Conservation (phyloP, 1,140 invertebrate genomes). For the Dendrolimus kikuchii region DNA sequence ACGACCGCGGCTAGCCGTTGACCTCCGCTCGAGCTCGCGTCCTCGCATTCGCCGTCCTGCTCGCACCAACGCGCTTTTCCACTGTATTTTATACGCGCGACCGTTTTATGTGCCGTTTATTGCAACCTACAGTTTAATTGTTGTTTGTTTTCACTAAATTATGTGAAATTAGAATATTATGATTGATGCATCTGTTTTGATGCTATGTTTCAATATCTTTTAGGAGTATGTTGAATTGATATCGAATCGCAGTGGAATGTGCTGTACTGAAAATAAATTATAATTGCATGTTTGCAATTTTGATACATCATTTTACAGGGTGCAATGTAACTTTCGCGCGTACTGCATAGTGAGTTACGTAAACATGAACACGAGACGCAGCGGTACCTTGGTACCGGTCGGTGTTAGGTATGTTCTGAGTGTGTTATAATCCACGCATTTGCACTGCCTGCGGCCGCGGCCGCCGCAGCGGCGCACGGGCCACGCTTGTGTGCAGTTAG, state of each 20-base stretch:
- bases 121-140: constrained; percentile 25
- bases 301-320: neutral
- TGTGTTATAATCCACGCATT: too few species aligned
- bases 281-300: too few species aligned
- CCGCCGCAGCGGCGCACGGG: constrained; percentile 12
- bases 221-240: too few species aligned
- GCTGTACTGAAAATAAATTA: neutral
- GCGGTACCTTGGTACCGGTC: constrained; percentile 6
- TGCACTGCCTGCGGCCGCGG: too few species aligned
- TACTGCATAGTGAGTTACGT: constrained; percentile 27
- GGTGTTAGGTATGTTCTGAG: too few species aligned
- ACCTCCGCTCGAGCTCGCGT: constrained; percentile 67
- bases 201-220: neutral
- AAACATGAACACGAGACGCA: constrained; percentile 29
- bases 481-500: constrained; percentile 37
- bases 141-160: constrained; percentile 18
- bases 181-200: neutral
- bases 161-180: constrained; percentile 8
- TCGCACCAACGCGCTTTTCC: constrained; percentile 45
- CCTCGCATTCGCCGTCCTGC: constrained; percentile 44
- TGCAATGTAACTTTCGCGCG: constrained; percentile 5
- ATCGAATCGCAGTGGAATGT: neutral
- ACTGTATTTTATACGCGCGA: constrained; percentile 50
- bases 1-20: constrained; percentile 73
- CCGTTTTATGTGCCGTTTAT: constrained; percentile 33